Evolutionary conservation across 2,113 vertebrate species (phyloP).

Genomic region (Girardinichthys multiradiatus): DNA sequence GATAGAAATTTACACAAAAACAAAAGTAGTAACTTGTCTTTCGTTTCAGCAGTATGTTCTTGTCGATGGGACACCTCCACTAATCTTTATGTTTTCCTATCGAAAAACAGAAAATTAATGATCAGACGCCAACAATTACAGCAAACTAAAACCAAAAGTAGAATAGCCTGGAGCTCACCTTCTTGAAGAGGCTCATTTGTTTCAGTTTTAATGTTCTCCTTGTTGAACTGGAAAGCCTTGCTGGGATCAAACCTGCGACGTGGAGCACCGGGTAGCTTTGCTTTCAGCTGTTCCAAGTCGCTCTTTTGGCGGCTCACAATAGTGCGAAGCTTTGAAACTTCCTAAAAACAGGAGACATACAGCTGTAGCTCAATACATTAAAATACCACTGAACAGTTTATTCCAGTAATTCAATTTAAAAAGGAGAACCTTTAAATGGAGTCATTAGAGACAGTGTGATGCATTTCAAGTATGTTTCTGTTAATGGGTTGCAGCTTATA

Average conservation of each 20-base stretch:
- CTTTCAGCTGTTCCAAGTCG: slow-evolving; percentile 82
- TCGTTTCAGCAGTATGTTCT: too few relatives aligned
- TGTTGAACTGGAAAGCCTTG: slow-evolving; percentile 90
- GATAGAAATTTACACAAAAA: not conserved
- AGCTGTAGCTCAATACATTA: too few relatives aligned
- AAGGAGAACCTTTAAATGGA: too few relatives aligned
- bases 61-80: slow-evolving; percentile 13
- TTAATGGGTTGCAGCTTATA: too few relatives aligned
- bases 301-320: slow-evolving; percentile 81
- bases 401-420: too few relatives aligned
- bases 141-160: not conserved
- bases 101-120: slow-evolving; percentile 37
- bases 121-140: not conserved
- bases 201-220: slow-evolving; percentile 86
- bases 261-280: slow-evolving; percentile 63
- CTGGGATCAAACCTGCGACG: slow-evolving; percentile 85
- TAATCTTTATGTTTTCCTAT: slow-evolving; percentile 57
- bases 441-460: too few relatives aligned
- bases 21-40: not conserved
- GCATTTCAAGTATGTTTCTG: too few relatives aligned
- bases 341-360: slow-evolving; percentile 72
- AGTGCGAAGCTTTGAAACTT: slow-evolving; percentile 84
- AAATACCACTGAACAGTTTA: too few relatives aligned
- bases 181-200: slow-evolving; percentile 78
- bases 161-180: slow-evolving; percentile 71